Evolutionary conservation across 2,888 invertebrate genomes (phyloP).

Genomic region (Lithophane leautieri): DNA sequence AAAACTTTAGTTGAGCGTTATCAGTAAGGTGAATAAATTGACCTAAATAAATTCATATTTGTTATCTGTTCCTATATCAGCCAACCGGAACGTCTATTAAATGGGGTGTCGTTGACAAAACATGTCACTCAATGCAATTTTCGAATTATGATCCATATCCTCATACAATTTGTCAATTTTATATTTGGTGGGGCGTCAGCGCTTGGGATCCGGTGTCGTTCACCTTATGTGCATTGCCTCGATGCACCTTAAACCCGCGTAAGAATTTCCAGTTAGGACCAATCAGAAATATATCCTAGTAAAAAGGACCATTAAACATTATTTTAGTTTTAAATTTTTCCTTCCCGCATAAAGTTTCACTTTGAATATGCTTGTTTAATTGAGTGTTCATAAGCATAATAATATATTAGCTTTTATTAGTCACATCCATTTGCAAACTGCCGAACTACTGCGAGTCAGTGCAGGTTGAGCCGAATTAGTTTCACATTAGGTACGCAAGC

Average conservation of each 20-base stretch:
- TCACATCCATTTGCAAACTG: background rate
- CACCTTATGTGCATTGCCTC: slow-evolving; percentile 22
- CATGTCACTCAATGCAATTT: slow-evolving; percentile 53
- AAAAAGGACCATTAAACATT: background rate
- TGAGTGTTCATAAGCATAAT: background rate
- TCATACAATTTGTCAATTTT: slow-evolving; percentile 59
- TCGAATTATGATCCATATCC: slow-evolving; percentile 54
- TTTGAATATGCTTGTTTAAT: background rate
- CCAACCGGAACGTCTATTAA: slow-evolving; percentile 10
- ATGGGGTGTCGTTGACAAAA: slow-evolving; percentile 45
- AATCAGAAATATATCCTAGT: background rate
- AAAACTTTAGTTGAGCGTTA: slow-evolving; percentile 30
- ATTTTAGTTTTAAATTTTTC: background rate
- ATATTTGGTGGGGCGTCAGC: slow-evolving; percentile 25
- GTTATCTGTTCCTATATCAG: slow-evolving; percentile 40
- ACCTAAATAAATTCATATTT: slow-evolving; percentile 45
- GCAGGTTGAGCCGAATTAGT: background rate
- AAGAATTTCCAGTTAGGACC: background rate
- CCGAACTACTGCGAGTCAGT: background rate
- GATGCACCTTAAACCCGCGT: background rate
- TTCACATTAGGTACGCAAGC: background rate
- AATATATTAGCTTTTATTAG: background rate
- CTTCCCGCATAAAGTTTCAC: background rate
- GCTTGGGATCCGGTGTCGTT: slow-evolving; percentile 35
- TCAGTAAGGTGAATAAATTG: slow-evolving; percentile 47